Evolutionary conservation across 2,113 vertebrate genomes (phyloP), one percentile per base, ranked within the genome.

Genomic region (Callipepla squamata): DNA sequence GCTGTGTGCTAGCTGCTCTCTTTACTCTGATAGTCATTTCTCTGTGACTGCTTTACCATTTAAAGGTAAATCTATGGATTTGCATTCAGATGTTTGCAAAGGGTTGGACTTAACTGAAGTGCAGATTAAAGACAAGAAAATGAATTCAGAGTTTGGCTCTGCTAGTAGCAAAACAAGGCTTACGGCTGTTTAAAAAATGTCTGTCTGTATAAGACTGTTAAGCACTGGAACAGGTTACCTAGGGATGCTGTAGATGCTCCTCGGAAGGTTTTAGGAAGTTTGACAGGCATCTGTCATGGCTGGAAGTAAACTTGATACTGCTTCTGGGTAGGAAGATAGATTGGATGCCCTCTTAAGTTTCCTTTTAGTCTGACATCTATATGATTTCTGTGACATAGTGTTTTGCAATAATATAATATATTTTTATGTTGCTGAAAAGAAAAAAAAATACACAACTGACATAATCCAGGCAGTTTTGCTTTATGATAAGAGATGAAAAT

Each of bases 401-500:
- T 72, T 94, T 87, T 90, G 48, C 14, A 83, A 70, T 40, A 57
- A 42, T 63, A 21, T 50, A 79, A 42, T 59, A 3, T 83, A 53
- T 93, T 91, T 86, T 91, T 80, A 59, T 90, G 51, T 59, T 40
- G 17, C 51, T 61, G 26, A 6, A 72, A 81, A 87, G 68, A 80
- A 58, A 21, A n/a, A 58, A 62, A 40, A 74, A 28, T 3, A 36
- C 30, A 53, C 57, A 76, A 58, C n/a, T 92, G 44, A 68, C 85
- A 86, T 81, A 90, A 91, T 88, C 57, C 76, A 59, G 76, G 53
- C 65, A 79, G 51, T 72, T 94, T 72, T 94, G 51, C 48, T 94
- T 90, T 86, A 83, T 86, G 53, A 30, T 81, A 58, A 79, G 80
- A 91, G 40, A 58, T 69, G 65, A 94, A 93, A 94, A 72, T 53